Conservation (phyloP, 92 coral and sea anemone genomes). For the Porites evermanni region DNA sequence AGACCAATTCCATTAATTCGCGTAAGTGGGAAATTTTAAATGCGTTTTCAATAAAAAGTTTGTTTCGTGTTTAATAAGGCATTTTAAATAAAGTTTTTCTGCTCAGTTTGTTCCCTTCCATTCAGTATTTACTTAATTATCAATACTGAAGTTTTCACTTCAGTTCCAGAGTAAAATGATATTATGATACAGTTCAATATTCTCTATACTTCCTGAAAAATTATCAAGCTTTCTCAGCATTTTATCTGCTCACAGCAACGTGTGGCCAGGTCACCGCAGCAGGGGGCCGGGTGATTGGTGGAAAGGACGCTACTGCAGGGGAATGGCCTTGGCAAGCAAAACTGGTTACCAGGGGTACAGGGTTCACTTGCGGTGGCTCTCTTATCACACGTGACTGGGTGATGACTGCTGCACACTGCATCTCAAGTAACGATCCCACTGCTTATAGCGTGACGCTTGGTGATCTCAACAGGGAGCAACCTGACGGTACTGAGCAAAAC, state of each 20-base stretch:
- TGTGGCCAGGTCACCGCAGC: slow-evolving; percentile 61
- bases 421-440: slow-evolving; percentile 40
- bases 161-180: not conserved
- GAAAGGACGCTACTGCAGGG: slow-evolving; percentile 70
- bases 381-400: slow-evolving; percentile 78
- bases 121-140: too few species aligned
- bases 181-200: not conserved
- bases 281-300: slow-evolving; percentile 62
- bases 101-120: too few species aligned
- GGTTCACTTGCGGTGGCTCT: slow-evolving; percentile 85
- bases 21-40: slow-evolving; percentile 1
- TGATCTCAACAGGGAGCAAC: slow-evolving; percentile 64
- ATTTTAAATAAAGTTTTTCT: not conserved
- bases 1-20: slow-evolving; percentile 1
- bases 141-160: not conserved
- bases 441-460: slow-evolving; percentile 72
- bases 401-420: slow-evolving; percentile 90
- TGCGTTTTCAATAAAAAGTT: not conserved
- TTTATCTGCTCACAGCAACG: slow-evolving; percentile 39
- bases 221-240: not conserved
- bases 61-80: not conserved
- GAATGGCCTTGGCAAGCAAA: slow-evolving; percentile 89
- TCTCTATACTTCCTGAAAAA: not conserved
- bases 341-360: slow-evolving; percentile 49
- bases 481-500: slow-evolving; percentile 69